Evolutionary conservation across 2,888 invertebrate species (phyloP).

Genomic region (Theretra japonica): DNA sequence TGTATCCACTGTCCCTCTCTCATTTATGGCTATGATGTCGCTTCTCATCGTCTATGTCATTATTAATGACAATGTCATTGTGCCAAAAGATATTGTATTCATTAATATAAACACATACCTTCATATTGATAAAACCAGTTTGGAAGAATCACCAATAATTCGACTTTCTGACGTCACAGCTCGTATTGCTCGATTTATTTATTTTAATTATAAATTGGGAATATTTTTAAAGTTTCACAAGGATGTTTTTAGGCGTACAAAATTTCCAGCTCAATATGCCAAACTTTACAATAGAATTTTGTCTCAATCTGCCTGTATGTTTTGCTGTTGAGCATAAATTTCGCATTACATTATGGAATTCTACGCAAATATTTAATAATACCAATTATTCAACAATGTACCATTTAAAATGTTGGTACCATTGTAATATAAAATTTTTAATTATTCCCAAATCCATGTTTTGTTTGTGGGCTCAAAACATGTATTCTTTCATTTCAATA

Average conservation of each 20-base stretch:
- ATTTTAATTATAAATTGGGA: conserved; percentile 4
- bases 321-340: no score
- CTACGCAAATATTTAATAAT: no score
- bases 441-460: not conserved
- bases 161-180: not conserved
- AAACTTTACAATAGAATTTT: not conserved
- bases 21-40: no score
- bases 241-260: not conserved
- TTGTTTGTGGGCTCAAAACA: not conserved
- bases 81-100: not conserved
- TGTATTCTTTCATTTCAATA: no score
- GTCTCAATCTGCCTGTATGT: not conserved
- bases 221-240: not conserved
- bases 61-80: not conserved
- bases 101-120: not conserved
- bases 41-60: no score
- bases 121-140: not conserved
- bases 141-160: not conserved
- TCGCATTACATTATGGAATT: no score
- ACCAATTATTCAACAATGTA: not conserved
- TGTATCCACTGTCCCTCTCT: no score
- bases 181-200: conserved; percentile 3
- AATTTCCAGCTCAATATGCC: not conserved
- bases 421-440: not conserved
- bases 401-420: not conserved